These are phyloP conservation scores for Eurois occulta DNA, from an alignment of 2,888 invertebrate genomes.

Conservation along the genomic window DNA sequence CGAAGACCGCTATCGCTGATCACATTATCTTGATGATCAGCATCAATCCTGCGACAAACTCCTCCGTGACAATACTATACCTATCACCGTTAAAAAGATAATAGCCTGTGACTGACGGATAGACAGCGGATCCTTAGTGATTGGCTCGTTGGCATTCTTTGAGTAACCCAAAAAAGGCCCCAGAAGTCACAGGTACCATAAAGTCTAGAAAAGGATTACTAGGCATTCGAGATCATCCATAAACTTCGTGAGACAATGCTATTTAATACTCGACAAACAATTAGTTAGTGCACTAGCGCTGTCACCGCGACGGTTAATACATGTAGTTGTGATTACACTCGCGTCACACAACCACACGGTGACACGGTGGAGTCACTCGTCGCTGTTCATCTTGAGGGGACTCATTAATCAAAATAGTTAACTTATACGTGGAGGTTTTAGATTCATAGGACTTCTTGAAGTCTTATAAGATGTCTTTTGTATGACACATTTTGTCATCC, in stretches of 20 bases:
- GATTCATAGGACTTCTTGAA: neutral
- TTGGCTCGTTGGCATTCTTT: neutral
- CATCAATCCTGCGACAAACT: neutral
- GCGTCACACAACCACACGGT: conserved; percentile 27
- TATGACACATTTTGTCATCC: too few relatives aligned
- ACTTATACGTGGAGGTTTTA: neutral
- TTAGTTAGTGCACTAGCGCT: conserved; percentile 37
- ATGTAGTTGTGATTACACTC: conserved; percentile 49
- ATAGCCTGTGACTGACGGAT: neutral
- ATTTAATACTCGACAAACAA: conserved; percentile 26
- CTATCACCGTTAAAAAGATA: neutral
- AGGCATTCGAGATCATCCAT: neutral
- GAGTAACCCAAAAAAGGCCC: neutral
- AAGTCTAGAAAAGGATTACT: neutral
- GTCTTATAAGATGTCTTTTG: neutral
- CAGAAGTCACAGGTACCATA: neutral
- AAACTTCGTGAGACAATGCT: conserved; percentile 4
- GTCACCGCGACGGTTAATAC: conserved; percentile 52
- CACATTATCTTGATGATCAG: neutral
- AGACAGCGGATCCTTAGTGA: neutral
- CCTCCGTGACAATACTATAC: conserved; percentile 3
- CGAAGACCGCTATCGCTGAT: neutral
- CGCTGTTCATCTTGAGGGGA: conserved; percentile 30
- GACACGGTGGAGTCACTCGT: neutral
- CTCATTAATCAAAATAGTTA: conserved; percentile 33